These are phyloP conservation scores for Dendrolimus pini DNA, from an alignment of 2,888 invertebrate genomes.

Conservation along the genomic window DNA sequence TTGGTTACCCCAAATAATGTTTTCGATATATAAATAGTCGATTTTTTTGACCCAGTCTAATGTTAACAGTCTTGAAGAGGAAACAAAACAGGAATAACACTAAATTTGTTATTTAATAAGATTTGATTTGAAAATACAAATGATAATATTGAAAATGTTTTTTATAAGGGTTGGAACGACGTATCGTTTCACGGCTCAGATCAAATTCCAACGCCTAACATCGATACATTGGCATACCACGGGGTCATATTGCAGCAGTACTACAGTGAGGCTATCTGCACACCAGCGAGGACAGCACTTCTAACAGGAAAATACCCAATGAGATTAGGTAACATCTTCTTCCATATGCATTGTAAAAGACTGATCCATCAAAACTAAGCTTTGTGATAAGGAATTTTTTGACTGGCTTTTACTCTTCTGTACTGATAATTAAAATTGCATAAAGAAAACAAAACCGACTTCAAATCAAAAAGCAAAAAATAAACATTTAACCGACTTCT, in stretches of 20 bases:
- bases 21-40: neutral
- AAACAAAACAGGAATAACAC: neutral
- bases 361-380: neutral
- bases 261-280: constrained; percentile 91
- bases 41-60: neutral
- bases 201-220: constrained; percentile 93
- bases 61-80: neutral
- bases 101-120: neutral
- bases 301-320: constrained; percentile 93
- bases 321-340: constrained; percentile 78
- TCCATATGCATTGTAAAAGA: neutral
- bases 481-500: too few species aligned
- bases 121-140: neutral
- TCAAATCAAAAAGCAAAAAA: too few species aligned
- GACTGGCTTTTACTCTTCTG: too few species aligned
- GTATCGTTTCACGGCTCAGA: constrained; percentile 92
- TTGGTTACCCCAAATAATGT: neutral
- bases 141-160: constrained; percentile 4
- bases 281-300: constrained; percentile 88
- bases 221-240: constrained; percentile 90
- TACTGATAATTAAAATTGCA: too few species aligned
- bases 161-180: constrained; percentile 91
- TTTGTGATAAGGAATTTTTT: too few species aligned
- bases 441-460: too few species aligned
- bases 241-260: constrained; percentile 91